A percentile compares a stretch with the other conserved stretches of the same genome.
These are phyloP conservation scores for Linnaemya tessellans DNA, from an alignment of 2,888 invertebrate species.

Conservation along the genomic window DNA sequence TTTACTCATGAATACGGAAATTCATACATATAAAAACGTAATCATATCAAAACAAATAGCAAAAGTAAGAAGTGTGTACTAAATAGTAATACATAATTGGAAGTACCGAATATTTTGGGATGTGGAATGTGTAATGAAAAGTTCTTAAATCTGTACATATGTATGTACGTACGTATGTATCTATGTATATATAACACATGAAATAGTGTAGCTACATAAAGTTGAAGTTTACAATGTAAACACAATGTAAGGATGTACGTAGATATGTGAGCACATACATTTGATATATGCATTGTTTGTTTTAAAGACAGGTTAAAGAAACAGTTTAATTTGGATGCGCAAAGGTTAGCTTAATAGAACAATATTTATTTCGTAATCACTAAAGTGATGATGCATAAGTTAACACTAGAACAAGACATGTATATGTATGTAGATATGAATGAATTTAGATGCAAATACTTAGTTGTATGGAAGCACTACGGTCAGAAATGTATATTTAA, in stretches of 20 bases:
- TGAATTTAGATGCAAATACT: too few species aligned
- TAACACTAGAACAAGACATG: constrained; percentile 9
- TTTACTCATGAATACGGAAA: constrained; percentile 14
- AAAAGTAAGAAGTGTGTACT: constrained; percentile 3
- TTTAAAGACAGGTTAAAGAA: neutral
- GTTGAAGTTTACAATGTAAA: too few species aligned
- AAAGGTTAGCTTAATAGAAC: neutral
- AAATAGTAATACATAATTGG: neutral
- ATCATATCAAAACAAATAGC: neutral
- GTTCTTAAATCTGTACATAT: too few species aligned
- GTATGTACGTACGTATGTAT: neutral
- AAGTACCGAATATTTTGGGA: too few species aligned
- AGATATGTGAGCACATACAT: neutral
- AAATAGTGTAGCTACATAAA: neutral
- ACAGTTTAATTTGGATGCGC: neutral
- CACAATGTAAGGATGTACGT: too few species aligned
- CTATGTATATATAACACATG: neutral
- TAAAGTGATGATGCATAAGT: constrained; percentile 37
- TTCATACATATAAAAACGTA: neutral
- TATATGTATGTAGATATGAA: too few species aligned
- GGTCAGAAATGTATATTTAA: neutral
- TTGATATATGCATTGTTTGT: neutral
- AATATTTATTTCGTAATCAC: constrained; percentile 67
- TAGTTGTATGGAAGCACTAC: too few species aligned
- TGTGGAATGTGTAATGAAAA: too few species aligned